Evolutionary conservation across 1,140 invertebrate genomes (phyloP), one percentile per base, ranked within the genome.

Genomic region (Cataglyphis hispanica): DNA sequence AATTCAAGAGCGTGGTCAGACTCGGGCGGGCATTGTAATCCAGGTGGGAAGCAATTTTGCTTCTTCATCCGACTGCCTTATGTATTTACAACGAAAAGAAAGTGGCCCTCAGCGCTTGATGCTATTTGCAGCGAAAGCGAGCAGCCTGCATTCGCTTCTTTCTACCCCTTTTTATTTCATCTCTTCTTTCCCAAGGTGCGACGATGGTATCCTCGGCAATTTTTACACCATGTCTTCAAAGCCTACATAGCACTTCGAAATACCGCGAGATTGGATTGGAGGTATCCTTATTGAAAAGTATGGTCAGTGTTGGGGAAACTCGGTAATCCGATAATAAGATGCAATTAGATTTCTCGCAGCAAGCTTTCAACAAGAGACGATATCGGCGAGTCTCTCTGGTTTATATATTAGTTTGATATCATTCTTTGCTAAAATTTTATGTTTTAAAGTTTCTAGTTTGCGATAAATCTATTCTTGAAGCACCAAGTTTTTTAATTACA

Each of bases 31-130:
- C 56, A 19, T 37, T 46, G 69, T 85, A 88, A 78, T 60, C 60
- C 22, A 72, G 40, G 50, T 87, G 61, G 87, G 75, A 85, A 87
- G 60, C 74, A 84, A 86, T 83, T 86, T 86, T 78, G 78, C n/a
- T 72, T 60, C 53, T 86, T 87, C 78, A 63, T 87, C 60, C 75
- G 72, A 67, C 46, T 34, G 70, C 25, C 87, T 88, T 76, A 75
- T 67, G 53, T 72, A 60, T 25, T 88, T 76, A 56, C 67, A 87
- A 75, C 58, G 46, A 25, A 56, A 87, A 53, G 67, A 76, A 53
- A 8, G n/a, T 53, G 13, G 40, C 31, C 67, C 46, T 25, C 40
- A 8, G 31, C 61, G 66, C 40, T 8, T 10, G 40, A 43, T 67
- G 4, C 31, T 74, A 37, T 80, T 69, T 22, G 7, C 13, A 27